Evolutionary conservation across 1,140 invertebrate genomes (phyloP), one percentile per base, ranked within the genome.

Genomic region (Aplysia californica): DNA sequence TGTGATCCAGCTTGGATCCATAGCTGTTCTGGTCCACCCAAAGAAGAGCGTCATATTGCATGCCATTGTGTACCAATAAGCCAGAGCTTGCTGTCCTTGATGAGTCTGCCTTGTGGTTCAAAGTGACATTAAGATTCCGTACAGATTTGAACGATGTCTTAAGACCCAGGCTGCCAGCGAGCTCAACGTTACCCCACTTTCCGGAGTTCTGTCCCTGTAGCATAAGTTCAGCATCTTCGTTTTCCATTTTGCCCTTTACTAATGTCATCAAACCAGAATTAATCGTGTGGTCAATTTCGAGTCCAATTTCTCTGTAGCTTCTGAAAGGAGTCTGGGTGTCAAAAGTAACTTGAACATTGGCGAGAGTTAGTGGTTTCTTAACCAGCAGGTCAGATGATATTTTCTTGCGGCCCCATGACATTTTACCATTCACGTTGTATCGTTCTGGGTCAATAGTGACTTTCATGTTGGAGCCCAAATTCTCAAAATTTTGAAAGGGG

Each of bases 251-350:
- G 1, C 70, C 70, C 41, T 20, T 59, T 5, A 73, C 3, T 1
- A 38, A 15, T 4, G 70, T 59, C 1, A 18, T 58, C 35, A 73
- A 2, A 1, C 6, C 5, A 31, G 70, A 20, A 18, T 73, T 31
- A 10, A 38, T 26, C 20, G 23, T 73, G 36, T 73, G 70, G 29
- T 73, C 31, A 23, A 73, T 26, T 61, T 73, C 70, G 6, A 73
- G 26, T 15, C 61, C 56, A 73, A 73, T 18, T 18, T 73, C 56
- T 21, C 38, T 73, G n/a, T n/a, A 56, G n/a, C 10, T 10, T 10
- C 33, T 56, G 44, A 56, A 44, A 29, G 68, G 68, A 23, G 68
- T 56, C 4, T 41, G n/a, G 2, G 50, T 55, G 15, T 26, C 23
- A 33, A 56, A 33, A 3, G 26, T 6, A 1, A 71, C 23, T 10